Evolutionary conservation across 2,113 vertebrate genomes (phyloP), one percentile per base, ranked within the genome.

Genomic region (Hemicordylus capensis): DNA sequence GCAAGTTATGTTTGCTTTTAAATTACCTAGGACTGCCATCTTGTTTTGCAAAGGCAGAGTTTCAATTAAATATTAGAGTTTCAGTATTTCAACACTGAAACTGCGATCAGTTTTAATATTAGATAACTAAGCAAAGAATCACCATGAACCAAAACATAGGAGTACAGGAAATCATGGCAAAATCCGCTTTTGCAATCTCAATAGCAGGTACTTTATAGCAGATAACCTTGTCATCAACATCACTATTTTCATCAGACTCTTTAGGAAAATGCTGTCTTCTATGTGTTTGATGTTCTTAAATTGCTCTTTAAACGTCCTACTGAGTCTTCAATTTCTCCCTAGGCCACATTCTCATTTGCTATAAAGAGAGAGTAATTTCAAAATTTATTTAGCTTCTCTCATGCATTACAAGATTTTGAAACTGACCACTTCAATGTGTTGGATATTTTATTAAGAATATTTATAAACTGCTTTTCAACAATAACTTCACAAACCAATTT

Each of bases 311-410:
- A 92, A 61, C 80, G 92, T 93, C 80, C 85, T 90, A 93, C 42
- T 86, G 92, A 92, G 91, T 90, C 88, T 91, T 93, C 90, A 88
- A 79, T 90, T 92, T 90, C 89, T 91, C 90, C 90, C 90, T 92
- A 89, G 83, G 81, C 63, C 85, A 92, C 69, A 93, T 90, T 91
- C 85, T 86, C 64, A 93, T 85, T 86, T 90, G 85, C 85, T 92
- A 88, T 93, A 84, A 93, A 91, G 87, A 89, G 70, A 93, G 92
- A 93, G 88, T 90, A 93, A 88, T 89, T 90, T 90, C 80, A 63
- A 89, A 92, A 89, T 44, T 83, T 81, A 87, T 7, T 34, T 83
- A 86, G 81, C 22, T 84, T 88, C 56, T 73, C 4, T 86, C 19
- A 82, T 91, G 70, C 42, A 77, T 63, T 79, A 87, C 15, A 22